Conservation (phyloP, 2,113 vertebrate genomes). For the Salvator merianae region DNA sequence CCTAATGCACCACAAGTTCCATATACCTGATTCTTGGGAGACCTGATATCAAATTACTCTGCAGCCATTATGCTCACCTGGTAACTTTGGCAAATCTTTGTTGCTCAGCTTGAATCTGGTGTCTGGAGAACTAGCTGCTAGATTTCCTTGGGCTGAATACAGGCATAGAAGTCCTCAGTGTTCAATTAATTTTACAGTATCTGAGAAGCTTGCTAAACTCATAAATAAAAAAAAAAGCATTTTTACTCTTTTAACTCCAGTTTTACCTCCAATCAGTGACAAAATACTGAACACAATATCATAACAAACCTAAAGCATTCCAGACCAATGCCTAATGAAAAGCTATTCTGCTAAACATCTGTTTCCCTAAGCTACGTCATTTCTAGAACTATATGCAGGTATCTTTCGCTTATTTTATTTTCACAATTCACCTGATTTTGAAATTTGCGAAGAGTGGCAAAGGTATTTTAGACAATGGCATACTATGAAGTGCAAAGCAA, state of each 20-base stretch:
- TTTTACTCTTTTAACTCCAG: too few species aligned
- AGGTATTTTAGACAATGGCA: not conserved
- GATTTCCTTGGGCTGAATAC: not conserved
- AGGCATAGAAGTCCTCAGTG: not conserved
- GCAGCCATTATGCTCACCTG: not conserved
- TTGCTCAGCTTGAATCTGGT: not conserved
- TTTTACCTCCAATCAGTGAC: too few species aligned
- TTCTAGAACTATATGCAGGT: not conserved
- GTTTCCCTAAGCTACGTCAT: not conserved
- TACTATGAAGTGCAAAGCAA: not conserved
- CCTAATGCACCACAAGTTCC: not conserved
- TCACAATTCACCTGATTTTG: not conserved
- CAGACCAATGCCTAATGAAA: not conserved
- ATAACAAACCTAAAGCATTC: not conserved
- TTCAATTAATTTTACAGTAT: not conserved
- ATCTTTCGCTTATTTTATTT: not conserved
- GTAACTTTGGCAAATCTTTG: not conserved
- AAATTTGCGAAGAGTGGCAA: not conserved
- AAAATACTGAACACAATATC: not conserved
- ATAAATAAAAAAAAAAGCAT: not conserved
- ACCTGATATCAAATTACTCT: not conserved
- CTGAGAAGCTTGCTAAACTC: not conserved
- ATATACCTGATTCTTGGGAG: not conserved
- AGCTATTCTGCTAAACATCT: not conserved
- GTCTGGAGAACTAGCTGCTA: not conserved